phyloP scores from a whole-genome alignment of 30 jellyfish, hydroid and myxozoan genomes.

The Pelagia noctiluca region DNA sequence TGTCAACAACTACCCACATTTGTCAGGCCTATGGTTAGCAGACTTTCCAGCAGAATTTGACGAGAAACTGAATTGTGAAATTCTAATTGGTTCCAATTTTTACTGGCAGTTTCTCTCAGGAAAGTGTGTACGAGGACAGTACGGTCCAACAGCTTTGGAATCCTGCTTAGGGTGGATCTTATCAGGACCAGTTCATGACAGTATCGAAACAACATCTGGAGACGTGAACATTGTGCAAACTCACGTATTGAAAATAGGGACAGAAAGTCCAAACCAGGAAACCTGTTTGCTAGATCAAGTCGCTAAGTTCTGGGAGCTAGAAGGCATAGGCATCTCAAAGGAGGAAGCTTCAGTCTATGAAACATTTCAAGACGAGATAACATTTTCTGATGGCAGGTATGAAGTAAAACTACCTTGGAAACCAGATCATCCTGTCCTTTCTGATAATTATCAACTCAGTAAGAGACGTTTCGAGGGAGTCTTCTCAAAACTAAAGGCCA shows the following conservation, averaged over 20 bases:
- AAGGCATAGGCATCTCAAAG: background rate
- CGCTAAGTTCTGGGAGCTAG: constrained; percentile 45
- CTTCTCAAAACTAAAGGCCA: background rate
- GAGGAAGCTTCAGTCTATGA: constrained; percentile 37
- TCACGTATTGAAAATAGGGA: no score
- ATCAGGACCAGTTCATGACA: no score
- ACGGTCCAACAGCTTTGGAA: no score
- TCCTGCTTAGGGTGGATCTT: no score
- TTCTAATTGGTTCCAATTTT: constrained; percentile 22
- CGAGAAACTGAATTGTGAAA: background rate
- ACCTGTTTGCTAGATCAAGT: no score
- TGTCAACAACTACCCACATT: constrained; percentile 14
- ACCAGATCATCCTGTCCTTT: constrained; percentile 9
- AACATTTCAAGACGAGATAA: background rate
- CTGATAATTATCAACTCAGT: constrained; percentile 25
- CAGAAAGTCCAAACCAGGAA: no score
- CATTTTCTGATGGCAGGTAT: constrained; percentile 30
- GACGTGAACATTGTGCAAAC: no score
- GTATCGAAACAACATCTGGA: no score
- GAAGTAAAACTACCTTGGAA: constrained; percentile 53
- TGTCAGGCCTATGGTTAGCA: constrained; percentile 8
- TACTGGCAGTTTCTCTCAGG: background rate
- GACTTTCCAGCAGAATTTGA: background rate
- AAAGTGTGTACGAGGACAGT: constrained; percentile 25
- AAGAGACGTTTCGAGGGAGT: background rate